Evolutionary conservation across 64 coral and sea anemone genomes (phyloP), one percentile per base, ranked within the genome.

Genomic region (Stichodactyla helianthus): DNA sequence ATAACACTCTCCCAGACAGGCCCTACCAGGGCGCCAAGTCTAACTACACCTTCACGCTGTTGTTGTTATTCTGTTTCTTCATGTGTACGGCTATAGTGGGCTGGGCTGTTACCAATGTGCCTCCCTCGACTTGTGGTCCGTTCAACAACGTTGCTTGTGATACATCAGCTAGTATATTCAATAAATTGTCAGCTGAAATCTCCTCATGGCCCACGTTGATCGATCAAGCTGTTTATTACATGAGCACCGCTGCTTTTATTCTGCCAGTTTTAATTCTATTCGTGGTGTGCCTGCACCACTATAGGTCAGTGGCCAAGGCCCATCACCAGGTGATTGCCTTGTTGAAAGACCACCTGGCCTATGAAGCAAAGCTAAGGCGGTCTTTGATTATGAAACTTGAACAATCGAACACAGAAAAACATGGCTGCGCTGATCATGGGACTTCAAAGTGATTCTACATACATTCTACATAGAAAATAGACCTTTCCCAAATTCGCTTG

Each of bases 1-100:
- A 97, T 79, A 97, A 97, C 19, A 87, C 89, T 3, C 85, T 97
- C 13, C 94, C 94, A 15, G 89, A 97, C 80, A 86, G 91, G 27
- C 88, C 91, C 2, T 90, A 93, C 53, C 94, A 93, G 52, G 88
- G 94, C 20, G 94, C 94, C 20, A 90, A 87, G 74, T 85, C 92
- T 14, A 97, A 86, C 53, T 97, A 86, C 10, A 97, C 91, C 20
- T 97, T 97, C 61, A 88, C 94, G 12, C 91, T 97, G 26, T 71
- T 97, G 3, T 50, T 97, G 76, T 44, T 97, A 4, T 35, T 97
- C 61, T 74, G 84, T 19, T 97, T 97, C 70, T 90, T 97, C 53
- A 93, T 97, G 91, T 93, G 88, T 16, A 77, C 78, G 15, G 94
- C 83, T 19, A 87, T 97, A 52, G 91, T 97, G 6, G 94, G 94